Conservation (phyloP, 2,113 vertebrate genomes). For the Perccottus glenii region DNA sequence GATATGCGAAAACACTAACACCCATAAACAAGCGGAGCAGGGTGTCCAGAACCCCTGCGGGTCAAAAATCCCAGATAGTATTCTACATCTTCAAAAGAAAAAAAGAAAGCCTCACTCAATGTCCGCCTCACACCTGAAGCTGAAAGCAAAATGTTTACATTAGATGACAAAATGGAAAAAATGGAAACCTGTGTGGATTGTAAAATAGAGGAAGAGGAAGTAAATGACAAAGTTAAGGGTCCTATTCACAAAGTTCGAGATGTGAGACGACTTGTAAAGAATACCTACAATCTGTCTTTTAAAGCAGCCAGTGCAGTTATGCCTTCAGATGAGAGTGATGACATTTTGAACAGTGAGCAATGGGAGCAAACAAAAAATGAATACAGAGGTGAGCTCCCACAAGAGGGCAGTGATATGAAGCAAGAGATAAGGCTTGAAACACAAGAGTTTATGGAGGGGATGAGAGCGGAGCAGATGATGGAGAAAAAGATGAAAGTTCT, state of each 20-base stretch:
- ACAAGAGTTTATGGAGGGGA: slow-evolving; percentile 4
- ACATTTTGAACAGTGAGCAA: slow-evolving; percentile 10
- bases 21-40: slow-evolving; percentile 63
- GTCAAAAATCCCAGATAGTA: slow-evolving; percentile 76
- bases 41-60: slow-evolving; percentile 53
- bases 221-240: slow-evolving; percentile 56
- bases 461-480: slow-evolving; percentile 24
- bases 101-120: slow-evolving; percentile 70
- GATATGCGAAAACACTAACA: slow-evolving; percentile 56
- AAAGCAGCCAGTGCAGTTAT: slow-evolving; percentile 47
- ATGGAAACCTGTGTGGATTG: slow-evolving; percentile 18
- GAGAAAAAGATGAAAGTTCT: slow-evolving; percentile 42
- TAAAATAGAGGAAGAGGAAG: slow-evolving; percentile 54
- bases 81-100: slow-evolving; percentile 58
- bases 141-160: slow-evolving; percentile 46
- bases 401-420: slow-evolving; percentile 8
- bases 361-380: slow-evolving; percentile 23
- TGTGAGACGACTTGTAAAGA: slow-evolving; percentile 89
- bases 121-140: slow-evolving; percentile 68
- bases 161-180: slow-evolving; percentile 29
- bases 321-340: slow-evolving; percentile 27
- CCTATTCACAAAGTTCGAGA: slow-evolving; percentile 86
- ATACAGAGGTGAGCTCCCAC: neutral
- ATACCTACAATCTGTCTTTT: slow-evolving; percentile 86
- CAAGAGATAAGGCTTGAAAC: slow-evolving; percentile 8